Conservation (phyloP, 2,888 invertebrate genomes). For the Hanleya hanleyi region DNA sequence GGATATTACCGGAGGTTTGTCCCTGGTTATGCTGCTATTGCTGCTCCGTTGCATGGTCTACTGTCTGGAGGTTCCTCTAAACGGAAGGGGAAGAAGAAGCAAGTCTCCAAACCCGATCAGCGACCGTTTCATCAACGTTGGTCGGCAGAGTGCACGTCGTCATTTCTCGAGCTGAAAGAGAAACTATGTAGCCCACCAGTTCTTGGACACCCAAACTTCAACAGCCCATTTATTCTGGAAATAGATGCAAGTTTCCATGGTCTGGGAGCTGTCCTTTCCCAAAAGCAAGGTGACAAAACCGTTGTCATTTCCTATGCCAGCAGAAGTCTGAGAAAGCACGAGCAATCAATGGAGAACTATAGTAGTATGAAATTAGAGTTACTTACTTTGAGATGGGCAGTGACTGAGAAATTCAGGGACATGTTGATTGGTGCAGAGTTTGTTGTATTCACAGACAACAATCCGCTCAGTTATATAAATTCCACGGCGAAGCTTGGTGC, state of each 20-base stretch:
- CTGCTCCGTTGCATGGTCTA: background rate
- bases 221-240: background rate
- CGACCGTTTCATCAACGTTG: no score
- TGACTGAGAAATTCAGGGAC: background rate
- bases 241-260: background rate
- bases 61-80: background rate
- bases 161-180: no score
- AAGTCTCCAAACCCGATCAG: no score
- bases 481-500: background rate
- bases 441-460: background rate
- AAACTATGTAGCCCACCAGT: background rate
- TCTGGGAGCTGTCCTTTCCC: slow-evolving; percentile 10
- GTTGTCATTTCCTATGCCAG: slow-evolving; percentile 25
- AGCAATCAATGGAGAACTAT: slow-evolving; percentile 14
- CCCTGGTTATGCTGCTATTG: background rate
- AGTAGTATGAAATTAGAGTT: slow-evolving; percentile 26
- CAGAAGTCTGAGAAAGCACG: slow-evolving; percentile 4
- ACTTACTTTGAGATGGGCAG: slow-evolving; percentile 22
- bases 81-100: no score
- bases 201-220: background rate
- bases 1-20: slow-evolving; percentile 2
- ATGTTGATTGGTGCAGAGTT: background rate
- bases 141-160: no score
- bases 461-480: background rate
- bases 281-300: slow-evolving; percentile 12